Conservation (phyloP, 2,888 invertebrate genomes). For the Brachyptera putata region DNA sequence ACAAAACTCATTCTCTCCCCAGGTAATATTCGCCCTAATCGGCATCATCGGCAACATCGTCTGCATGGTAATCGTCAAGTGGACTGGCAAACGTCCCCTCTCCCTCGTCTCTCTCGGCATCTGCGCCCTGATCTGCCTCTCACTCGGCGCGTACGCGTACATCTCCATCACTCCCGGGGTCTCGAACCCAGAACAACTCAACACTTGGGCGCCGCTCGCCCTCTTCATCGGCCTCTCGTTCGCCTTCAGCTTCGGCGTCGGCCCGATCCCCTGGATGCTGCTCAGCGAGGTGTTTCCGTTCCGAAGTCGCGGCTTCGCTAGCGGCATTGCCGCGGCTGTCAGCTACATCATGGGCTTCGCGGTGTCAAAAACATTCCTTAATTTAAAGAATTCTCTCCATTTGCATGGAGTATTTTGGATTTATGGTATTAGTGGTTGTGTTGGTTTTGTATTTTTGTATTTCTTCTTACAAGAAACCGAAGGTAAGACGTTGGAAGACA, state of each 20-base stretch:
- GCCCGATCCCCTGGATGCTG: conserved; percentile 53
- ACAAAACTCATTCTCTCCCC: too few relatives aligned
- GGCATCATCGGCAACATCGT: conserved; percentile 47
- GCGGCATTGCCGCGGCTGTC: conserved; percentile 52
- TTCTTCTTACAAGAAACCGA: conserved; percentile 55
- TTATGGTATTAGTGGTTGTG: conserved; percentile 47
- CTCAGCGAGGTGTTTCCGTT: conserved; percentile 49
- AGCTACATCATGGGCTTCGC: conserved; percentile 52
- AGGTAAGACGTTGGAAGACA: conserved; percentile 51
- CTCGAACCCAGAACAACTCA: background rate
- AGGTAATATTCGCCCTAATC: conserved; percentile 50
- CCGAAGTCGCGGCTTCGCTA: conserved; percentile 53
- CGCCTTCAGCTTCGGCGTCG: conserved; percentile 44
- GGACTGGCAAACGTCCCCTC: conserved; percentile 50
- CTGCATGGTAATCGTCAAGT: conserved; percentile 46
- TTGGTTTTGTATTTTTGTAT: conserved; percentile 51
- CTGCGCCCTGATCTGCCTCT: conserved; percentile 45
- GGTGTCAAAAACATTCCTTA: conserved; percentile 52
- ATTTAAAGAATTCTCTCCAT: conserved; percentile 46
- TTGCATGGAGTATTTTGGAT: conserved; percentile 52
- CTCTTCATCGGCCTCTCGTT: conserved; percentile 46
- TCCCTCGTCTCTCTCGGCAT: conserved; percentile 48
- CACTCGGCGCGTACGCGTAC: conserved; percentile 48
- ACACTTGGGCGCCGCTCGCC: conserved; percentile 41
- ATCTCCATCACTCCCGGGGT: conserved; percentile 32